Evolutionary conservation across 2,797 vertebrate genomes (phyloP), one percentile per base, ranked within the genome.

Genomic region (Brotogeris chrysoptera): DNA sequence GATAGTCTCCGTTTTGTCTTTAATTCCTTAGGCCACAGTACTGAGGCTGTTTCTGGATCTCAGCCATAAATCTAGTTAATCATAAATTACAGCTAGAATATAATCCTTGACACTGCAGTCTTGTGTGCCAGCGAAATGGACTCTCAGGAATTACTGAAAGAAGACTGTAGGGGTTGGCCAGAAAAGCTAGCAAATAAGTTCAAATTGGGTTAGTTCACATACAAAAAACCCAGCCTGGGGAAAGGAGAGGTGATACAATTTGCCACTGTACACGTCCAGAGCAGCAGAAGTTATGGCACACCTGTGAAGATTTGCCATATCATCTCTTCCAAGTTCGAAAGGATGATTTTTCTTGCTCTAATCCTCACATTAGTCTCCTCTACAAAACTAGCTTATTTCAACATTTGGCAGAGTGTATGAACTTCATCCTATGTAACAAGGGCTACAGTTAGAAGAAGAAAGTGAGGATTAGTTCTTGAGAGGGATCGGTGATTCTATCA

Each of bases 31-130:
- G 90, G 66, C 49, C 68, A 83, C 65, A 80, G 90, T 60, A 80
- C 27, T 61, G 93, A 91, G 53, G 88, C 80, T 91, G 92, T 95
- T 92, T 95, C 69, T 92, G 95, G 82, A 92, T n/a, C 20, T 88
- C 93, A 93, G 93, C 81, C 95, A 91, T 96, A 96, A 97, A 96
- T 96, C 94, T 95, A 95, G 94, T 95, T 96, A 95, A 95, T 95
- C 92, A 96, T 96, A 95, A 95, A 97, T 97, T 95, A 97, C 93
- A 94, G 95, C 92, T 93, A 57, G 93, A 97, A 93, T 96, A 92
- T 96, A 96, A 97, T 94, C 93, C 90, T 96, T 95, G 81, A 90
- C 90, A 95, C 88, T 69, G 68, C 80, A 93, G 92, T 83, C 91
- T 88, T 23, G 1, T 44, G 78, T 94, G 91, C 92, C 92, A 96